phyloP scores from a whole-genome alignment of 2,888 invertebrate species.

The Abscondita cerata region DNA sequence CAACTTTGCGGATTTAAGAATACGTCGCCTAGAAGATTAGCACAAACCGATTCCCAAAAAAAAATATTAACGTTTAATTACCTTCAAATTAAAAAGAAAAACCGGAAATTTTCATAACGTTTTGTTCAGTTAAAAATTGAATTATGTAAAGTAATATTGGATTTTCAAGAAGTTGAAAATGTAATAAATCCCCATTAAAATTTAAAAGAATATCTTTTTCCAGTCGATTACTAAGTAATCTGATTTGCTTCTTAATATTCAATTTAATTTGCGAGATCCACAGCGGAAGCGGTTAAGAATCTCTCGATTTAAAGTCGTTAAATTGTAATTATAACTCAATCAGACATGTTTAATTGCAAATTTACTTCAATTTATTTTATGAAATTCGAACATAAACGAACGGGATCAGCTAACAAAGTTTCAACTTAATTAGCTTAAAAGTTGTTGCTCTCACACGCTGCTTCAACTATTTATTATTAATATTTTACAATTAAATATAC shows the following conservation, averaged over 20 bases:
- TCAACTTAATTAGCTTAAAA: no score
- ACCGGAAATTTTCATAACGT: conserved; percentile 12
- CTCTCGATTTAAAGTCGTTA: conserved; percentile 26
- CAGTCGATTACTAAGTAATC: conserved; percentile 34
- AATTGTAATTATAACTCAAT: conserved; percentile 32
- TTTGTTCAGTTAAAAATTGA: conserved; percentile 18
- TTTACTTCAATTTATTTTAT: conserved; percentile 24
- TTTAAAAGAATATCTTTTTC: conserved; percentile 35
- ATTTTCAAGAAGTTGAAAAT: conserved; percentile 24
- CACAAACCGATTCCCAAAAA: conserved; percentile 29
- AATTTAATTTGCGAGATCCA: conserved; percentile 27
- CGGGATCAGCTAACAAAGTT: not conserved
- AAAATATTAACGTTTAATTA: conserved; percentile 42
- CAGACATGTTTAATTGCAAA: conserved; percentile 32
- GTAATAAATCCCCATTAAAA: conserved; percentile 36
- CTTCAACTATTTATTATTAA: not conserved
- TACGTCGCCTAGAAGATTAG: conserved; percentile 34
- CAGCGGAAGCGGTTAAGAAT: conserved; percentile 30
- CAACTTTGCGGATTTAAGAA: conserved; percentile 25
- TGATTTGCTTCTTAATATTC: conserved; percentile 35
- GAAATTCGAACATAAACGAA: conserved; percentile 17
- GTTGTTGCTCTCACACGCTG: not conserved
- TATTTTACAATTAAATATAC: no score
- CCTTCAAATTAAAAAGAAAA: conserved; percentile 7
- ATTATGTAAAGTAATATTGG: conserved; percentile 30